Evolutionary conservation across 2,113 vertebrate species (phyloP).

Genomic region (Sitta europaea): DNA sequence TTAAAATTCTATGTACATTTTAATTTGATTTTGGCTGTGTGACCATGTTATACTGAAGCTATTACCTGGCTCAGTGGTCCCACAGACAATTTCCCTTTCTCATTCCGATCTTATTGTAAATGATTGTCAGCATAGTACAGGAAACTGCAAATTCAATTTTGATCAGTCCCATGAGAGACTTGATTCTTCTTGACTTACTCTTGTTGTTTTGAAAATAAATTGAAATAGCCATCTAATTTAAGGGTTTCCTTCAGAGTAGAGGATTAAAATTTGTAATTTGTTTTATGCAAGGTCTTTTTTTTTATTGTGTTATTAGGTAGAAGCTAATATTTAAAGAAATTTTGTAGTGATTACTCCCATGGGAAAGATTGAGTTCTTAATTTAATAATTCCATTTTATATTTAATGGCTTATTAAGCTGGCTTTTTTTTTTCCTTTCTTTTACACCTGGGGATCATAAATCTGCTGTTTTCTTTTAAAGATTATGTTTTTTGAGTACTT

Average conservation of each 20-base stretch:
- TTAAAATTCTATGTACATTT: slow-evolving; percentile 69
- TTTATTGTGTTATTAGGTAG: background rate
- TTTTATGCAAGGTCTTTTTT: background rate
- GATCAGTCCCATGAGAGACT: slow-evolving; percentile 23
- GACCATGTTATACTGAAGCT: slow-evolving; percentile 62
- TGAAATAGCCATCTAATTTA: background rate
- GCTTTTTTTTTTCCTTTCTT: background rate
- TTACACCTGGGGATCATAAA: background rate
- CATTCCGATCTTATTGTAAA: slow-evolving; percentile 69
- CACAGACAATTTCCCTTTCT: slow-evolving; percentile 64
- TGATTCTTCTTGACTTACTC: background rate
- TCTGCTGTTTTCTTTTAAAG: slow-evolving; percentile 44
- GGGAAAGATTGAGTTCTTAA: background rate
- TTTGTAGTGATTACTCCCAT: background rate
- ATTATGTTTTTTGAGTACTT: slow-evolving; percentile 36
- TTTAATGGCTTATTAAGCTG: slow-evolving; percentile 7
- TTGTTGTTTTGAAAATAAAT: slow-evolving; percentile 31
- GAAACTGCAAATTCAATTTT: slow-evolving; percentile 60
- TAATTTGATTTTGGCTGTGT: slow-evolving; percentile 67
- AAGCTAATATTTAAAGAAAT: slow-evolving; percentile 17
- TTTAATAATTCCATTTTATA: slow-evolving; percentile 30
- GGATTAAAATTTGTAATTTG: background rate
- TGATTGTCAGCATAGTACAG: slow-evolving; percentile 30
- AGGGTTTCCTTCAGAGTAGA: background rate
- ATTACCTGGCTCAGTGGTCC: slow-evolving; percentile 69